Evolutionary conservation across 2,888 invertebrate species (phyloP).

Genomic region (Agriopis aurantiaria): DNA sequence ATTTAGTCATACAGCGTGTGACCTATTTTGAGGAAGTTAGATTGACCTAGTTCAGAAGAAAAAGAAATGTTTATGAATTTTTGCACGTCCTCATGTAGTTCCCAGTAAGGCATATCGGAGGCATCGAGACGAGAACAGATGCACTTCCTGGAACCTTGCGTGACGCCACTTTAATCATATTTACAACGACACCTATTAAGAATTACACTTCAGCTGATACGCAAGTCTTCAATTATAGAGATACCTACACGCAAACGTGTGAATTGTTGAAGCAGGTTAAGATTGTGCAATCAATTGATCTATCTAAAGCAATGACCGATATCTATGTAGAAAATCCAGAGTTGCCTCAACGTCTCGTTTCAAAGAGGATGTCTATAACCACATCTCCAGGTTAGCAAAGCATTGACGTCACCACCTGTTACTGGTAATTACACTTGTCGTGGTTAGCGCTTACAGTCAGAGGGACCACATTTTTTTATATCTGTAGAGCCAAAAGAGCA

Average conservation of each 20-base stretch:
- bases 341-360: no score
- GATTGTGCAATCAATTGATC: not conserved
- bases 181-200: conserved; percentile 56
- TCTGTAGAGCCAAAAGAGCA: no score
- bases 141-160: conserved; percentile 65
- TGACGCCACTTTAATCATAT: conserved; percentile 56
- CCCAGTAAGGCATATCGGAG: conserved; percentile 59
- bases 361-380: no score
- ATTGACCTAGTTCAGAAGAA: conserved; percentile 22
- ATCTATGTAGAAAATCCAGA: no score
- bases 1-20: conserved; percentile 1
- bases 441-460: no score
- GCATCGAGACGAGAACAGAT: conserved; percentile 58
- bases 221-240: conserved; percentile 2
- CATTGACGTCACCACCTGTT: no score
- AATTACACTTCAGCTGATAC: conserved; percentile 13
- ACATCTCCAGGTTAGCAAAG: no score
- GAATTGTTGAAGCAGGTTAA: conserved; percentile 1
- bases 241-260: not conserved
- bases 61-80: conserved; percentile 57
- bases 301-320: no score
- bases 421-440: no score
- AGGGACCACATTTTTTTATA: no score
- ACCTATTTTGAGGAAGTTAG: conserved; percentile 8
- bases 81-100: conserved; percentile 58